Conservation (phyloP, 2,797 vertebrate genomes). For the Coluber constrictor region DNA sequence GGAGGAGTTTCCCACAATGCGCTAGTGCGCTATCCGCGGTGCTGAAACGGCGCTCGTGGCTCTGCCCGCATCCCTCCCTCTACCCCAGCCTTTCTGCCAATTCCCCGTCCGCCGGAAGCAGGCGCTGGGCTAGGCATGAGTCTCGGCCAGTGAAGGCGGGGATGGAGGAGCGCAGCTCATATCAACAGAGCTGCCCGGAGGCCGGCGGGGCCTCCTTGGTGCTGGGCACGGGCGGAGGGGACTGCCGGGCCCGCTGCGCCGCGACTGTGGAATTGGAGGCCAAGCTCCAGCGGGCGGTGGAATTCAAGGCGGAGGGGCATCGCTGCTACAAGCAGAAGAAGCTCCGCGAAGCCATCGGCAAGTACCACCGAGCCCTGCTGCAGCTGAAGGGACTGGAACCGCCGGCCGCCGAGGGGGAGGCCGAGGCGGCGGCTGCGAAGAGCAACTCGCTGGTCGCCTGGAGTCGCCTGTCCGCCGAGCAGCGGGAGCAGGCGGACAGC, state of each 20-base stretch:
- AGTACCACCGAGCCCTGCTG: conserved; percentile 89
- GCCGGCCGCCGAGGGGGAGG: conserved; percentile 49
- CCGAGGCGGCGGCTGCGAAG: conserved; percentile 52
- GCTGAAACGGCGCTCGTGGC: neutral
- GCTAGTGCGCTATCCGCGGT: conserved; percentile 17
- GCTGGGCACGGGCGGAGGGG: conserved; percentile 14
- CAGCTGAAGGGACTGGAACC: conserved; percentile 79
- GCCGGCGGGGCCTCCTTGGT: conserved; percentile 66
- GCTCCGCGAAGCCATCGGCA: conserved; percentile 92
- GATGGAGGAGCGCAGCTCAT: conserved; percentile 75
- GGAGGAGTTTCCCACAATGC: conserved; percentile 23
- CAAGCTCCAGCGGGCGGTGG: conserved; percentile 86
- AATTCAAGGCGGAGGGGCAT: conserved; percentile 88
- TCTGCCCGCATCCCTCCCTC: conserved; percentile 50
- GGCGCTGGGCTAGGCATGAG: conserved; percentile 71
- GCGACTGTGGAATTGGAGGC: conserved; percentile 77
- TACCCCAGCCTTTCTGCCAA: conserved; percentile 77
- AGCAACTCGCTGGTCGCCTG: conserved; percentile 77
- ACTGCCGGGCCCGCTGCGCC: conserved; percentile 38
- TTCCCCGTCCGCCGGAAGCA: conserved; percentile 66
- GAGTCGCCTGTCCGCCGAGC: conserved; percentile 77
- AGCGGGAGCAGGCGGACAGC: conserved; percentile 84
- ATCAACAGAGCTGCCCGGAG: conserved; percentile 50
- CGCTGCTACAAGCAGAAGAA: conserved; percentile 94
- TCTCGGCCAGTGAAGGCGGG: conserved; percentile 68